Conservation (phyloP, 2,888 invertebrate species). For the Graphium colonna region DNA sequence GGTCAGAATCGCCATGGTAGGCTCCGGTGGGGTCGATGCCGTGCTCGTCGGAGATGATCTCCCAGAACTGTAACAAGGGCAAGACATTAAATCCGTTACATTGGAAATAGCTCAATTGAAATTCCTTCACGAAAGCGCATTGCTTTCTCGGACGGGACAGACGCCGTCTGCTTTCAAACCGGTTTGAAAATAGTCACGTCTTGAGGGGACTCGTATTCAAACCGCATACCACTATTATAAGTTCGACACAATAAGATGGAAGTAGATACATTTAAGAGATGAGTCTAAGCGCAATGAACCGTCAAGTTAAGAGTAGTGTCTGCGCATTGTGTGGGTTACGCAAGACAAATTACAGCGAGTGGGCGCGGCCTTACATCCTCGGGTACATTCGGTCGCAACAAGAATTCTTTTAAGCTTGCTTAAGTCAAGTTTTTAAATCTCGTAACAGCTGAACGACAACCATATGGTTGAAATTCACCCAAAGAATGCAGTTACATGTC, state of each 20-base stretch:
- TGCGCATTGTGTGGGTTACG: background rate
- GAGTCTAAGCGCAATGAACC: slow-evolving; percentile 55
- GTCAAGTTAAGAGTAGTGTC: slow-evolving; percentile 20
- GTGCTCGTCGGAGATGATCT: slow-evolving; percentile 97
- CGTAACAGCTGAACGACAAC: slow-evolving; percentile 29
- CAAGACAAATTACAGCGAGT: background rate
- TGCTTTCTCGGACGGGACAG: slow-evolving; percentile 43
- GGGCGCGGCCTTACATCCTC: background rate
- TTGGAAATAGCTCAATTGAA: slow-evolving; percentile 40
- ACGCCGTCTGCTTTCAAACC: slow-evolving; percentile 60
- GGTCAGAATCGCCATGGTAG: slow-evolving; percentile 93
- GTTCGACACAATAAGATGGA: background rate
- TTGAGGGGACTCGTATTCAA: background rate
- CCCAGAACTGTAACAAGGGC: slow-evolving; percentile 91
- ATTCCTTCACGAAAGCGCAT: slow-evolving; percentile 53
- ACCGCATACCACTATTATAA: background rate
- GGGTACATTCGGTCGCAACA: too few relatives aligned
- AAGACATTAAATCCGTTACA: slow-evolving; percentile 51
- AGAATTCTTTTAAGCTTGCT: too few relatives aligned
- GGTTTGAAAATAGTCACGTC: slow-evolving; percentile 39
- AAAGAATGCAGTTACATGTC: slow-evolving; percentile 14
- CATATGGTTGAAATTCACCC: slow-evolving; percentile 44
- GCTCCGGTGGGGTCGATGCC: slow-evolving; percentile 95
- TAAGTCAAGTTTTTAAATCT: too few relatives aligned
- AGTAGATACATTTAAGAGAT: background rate